Base-by-base conservation (phyloP, 2,888 invertebrate genomes). In the Ochlodes sylvanus region DNA sequence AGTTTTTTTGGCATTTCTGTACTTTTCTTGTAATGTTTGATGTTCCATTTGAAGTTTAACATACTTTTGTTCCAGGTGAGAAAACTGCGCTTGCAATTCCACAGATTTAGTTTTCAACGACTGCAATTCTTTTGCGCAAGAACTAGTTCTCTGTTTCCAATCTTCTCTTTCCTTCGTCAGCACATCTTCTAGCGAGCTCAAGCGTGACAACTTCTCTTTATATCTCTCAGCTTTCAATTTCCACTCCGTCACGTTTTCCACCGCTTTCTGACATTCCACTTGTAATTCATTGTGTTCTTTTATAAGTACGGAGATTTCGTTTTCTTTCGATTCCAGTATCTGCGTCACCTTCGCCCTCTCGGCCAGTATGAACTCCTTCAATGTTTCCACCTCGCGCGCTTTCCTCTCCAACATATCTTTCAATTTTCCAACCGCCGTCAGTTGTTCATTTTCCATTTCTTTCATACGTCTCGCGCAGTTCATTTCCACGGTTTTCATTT, bases 1-100 rank as follows among this genome's bases (percentile, higher is more conserved):
- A 38, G 94, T 95, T 77, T 94, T 94, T 81, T 95, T 96, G 2
- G 94, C 94, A 65, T 94, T 94, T 75, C 94, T 94, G 77, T 95
- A 95, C 76, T 95, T 96, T 10, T 94, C 94, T 64, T 94, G 94
- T 32, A 95, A 71, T 9, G 83, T 79, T 21, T 92, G 87, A 63
- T 94, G 83, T 57, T 95, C 94, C 0, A 81, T 73, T 50, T 90
- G 86, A 44, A 90, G 47, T 21, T 83, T 85, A 2, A 84, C 83
- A 71, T 83, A 86, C 42, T 82, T 83, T 50, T 89, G 81, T 61
- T 91, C 92, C 64, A 94, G 82, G 55, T 92, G 91, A 1, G 86
- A 75, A 47, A 94, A 88, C 14, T 89, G 89, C 2, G 86, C 76
- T 58, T 95, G 89, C 42, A 90, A 62, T 44, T 91, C 94, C 0